Base-by-base conservation (phyloP, 2,797 vertebrate genomes). In the Pseudochromis fuscus region DNA sequence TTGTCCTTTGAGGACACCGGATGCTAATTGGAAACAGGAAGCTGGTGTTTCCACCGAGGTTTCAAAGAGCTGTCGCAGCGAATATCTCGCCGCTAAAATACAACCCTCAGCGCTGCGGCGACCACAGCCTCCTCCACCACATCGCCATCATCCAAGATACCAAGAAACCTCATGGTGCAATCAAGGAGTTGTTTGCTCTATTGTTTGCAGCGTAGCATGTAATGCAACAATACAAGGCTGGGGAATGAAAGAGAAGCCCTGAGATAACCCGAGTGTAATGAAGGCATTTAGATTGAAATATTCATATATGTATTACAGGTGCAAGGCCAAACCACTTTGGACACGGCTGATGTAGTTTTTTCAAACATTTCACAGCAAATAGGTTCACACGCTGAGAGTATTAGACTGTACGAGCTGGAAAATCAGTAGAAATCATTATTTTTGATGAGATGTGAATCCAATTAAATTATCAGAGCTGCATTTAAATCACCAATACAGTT, bases 21-120 rank as follows among this genome's bases (percentile, higher is more conserved):
- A 91, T 84, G 82, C 80, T 92, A 92, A 92, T 83, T 85, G 81
- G 83, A 92, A 93, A 85, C 90, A 91, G 89, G 78, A 85, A 86
- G 77, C 84, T 86, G 45, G 60, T 73, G 60, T 84, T 87, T 80
- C 70, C 67, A 81, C 61, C 75, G 66, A 60, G 5, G 42, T 85
- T 89, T 85, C 88, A 89, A 90, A 84, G 79, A 88, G 74, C 86
- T 84, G 86, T 89, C 91, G 79, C 67, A 73, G 59, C 31, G 48
- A 84, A 90, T 88, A 60, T 89, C 60, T 81, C 49, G 72, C 70
- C 33, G 70, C 23, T 59, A 46, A 64, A 60, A 67, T 68, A 75
- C 45, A 51, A 63, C 44, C 56, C 65, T 80, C 46, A 58, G n/a
- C 21, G 44, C 51, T 58, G 61, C 70, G 45, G 50, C 37, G 57